These are phyloP conservation scores for Tyto alba DNA, from an alignment of 2,113 vertebrate genomes.

Conservation along the genomic window DNA sequence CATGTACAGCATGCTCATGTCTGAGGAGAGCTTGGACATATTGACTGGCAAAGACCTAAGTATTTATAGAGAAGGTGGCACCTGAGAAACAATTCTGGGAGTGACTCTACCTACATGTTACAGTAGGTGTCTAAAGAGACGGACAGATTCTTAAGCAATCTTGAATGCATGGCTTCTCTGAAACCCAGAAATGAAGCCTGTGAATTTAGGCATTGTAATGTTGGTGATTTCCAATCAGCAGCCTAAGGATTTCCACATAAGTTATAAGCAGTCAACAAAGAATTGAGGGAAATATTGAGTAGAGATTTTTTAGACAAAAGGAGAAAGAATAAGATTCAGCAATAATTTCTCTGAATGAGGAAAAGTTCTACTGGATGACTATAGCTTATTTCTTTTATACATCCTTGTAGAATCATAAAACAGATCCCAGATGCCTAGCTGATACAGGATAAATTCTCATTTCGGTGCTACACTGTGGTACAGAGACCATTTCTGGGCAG, in stretches of 20 bases:
- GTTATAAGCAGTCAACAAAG: background rate
- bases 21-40: background rate
- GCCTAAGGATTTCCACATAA: background rate
- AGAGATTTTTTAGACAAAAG: background rate
- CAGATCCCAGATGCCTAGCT: slow-evolving; percentile 5
- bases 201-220: background rate
- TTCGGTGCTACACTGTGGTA: background rate
- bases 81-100: background rate
- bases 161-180: background rate
- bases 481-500: background rate
- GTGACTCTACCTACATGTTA: background rate
- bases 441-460: slow-evolving; percentile 24
- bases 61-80: background rate
- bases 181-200: background rate
- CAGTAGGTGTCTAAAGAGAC: background rate
- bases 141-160: background rate
- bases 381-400: slow-evolving; percentile 19
- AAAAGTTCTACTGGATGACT: background rate
- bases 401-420: slow-evolving; percentile 16
- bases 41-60: background rate
- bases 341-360: background rate
- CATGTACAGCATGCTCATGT: background rate
- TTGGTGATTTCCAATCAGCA: background rate
- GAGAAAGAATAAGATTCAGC: background rate
- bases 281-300: background rate